Evolutionary conservation across 2,113 vertebrate species (phyloP).

Genomic region (Ameiurus melas): DNA sequence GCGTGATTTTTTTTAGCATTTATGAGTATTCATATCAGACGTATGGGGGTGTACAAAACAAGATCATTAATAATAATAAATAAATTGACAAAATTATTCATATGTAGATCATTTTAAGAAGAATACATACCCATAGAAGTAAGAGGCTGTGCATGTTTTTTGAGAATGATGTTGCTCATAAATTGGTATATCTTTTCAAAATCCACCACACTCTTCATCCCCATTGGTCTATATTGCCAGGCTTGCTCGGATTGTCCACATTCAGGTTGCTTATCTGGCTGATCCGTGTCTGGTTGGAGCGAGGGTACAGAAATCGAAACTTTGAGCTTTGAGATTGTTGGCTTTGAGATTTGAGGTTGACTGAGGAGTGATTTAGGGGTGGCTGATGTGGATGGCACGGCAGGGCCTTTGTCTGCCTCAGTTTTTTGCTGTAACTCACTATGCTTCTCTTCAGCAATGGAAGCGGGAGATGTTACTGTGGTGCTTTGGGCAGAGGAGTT

Average conservation of each 20-base stretch:
- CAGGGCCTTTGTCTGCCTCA: background rate
- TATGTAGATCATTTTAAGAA: background rate
- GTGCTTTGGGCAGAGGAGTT: background rate
- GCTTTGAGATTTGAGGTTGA: constrained; percentile 4
- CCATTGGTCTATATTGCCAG: background rate
- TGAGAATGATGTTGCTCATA: constrained; percentile 55
- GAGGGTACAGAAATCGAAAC: background rate
- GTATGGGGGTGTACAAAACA: too few relatives aligned
- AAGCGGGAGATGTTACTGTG: background rate
- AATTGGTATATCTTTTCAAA: constrained; percentile 74
- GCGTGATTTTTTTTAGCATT: too few relatives aligned
- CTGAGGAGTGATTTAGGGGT: background rate
- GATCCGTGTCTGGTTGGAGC: background rate
- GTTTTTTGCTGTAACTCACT: background rate
- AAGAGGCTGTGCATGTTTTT: constrained; percentile 51
- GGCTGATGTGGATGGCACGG: background rate
- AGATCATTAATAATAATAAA: too few relatives aligned
- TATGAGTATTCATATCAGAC: too few relatives aligned
- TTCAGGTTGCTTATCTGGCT: constrained; percentile 18
- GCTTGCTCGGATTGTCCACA: background rate
- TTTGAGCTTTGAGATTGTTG: too few relatives aligned
- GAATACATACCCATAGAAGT: constrained; percentile 71
- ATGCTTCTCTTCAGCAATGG: background rate
- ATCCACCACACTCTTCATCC: constrained; percentile 54
- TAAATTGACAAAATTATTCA: background rate